A percentile compares a stretch with the other conserved stretches of the same genome.
phyloP scores from a whole-genome alignment of 2,113 vertebrate genomes.

The Silurus asotus region DNA sequence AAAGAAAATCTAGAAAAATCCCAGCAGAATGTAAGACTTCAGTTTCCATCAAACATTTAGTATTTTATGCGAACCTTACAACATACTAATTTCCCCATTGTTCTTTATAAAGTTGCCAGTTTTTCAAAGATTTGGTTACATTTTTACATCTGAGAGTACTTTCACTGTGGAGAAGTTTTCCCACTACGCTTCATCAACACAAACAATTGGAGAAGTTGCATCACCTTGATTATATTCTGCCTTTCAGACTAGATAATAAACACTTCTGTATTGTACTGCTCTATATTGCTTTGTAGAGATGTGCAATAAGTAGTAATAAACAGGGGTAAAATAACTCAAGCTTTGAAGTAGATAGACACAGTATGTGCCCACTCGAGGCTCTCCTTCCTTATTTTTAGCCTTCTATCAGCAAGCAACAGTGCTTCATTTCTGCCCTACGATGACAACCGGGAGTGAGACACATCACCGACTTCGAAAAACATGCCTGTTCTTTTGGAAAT shows the following conservation, averaged over 20 bases:
- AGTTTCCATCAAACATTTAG: not conserved
- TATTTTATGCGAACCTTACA: not conserved
- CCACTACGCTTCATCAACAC: not conserved
- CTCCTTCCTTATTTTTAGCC: slow-evolving; percentile 37
- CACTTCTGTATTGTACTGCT: not conserved
- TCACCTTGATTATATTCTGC: not conserved
- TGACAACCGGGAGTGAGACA: slow-evolving; percentile 26
- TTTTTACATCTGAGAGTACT: not conserved
- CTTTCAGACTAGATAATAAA: not conserved
- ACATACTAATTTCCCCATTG: not conserved
- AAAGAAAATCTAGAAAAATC: not conserved
- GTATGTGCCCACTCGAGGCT: slow-evolving; percentile 4
- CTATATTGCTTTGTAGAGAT: not conserved
- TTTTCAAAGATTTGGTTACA: not conserved
- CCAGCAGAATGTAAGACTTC: not conserved
- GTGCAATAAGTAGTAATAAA: slow-evolving; percentile 31
- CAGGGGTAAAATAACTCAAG: not conserved
- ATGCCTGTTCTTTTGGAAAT: slow-evolving; percentile 57
- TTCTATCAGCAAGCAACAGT: slow-evolving; percentile 35
- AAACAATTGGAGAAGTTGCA: slow-evolving; percentile 4
- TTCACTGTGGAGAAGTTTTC: not conserved
- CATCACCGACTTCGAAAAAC: slow-evolving; percentile 45
- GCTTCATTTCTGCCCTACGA: slow-evolving; percentile 38
- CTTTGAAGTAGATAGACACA: slow-evolving; percentile 16
- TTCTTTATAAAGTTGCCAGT: not conserved